Conservation (phyloP, 2,797 vertebrate genomes). For the Dromococcyx pavoninus region DNA sequence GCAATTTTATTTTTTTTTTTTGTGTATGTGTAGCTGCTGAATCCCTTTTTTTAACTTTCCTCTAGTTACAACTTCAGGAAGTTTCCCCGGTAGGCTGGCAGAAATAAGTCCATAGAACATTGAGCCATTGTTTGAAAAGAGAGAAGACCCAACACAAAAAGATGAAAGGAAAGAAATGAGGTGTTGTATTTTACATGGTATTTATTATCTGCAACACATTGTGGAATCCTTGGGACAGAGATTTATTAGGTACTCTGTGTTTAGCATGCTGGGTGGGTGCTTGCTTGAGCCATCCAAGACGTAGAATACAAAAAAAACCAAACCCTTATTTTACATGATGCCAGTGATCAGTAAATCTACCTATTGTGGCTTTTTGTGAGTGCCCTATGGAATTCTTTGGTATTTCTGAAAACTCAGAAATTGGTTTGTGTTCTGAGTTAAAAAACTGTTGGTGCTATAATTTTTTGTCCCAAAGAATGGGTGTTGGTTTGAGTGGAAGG, state of each 20-base stretch:
- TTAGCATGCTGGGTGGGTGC: not conserved
- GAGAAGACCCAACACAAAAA: not conserved
- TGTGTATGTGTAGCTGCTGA: not conserved
- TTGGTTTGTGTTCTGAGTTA: not conserved
- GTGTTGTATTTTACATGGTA: not conserved
- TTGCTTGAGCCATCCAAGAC: not conserved
- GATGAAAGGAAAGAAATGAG: not conserved
- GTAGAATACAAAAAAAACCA: not conserved
- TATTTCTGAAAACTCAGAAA: not conserved
- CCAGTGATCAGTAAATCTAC: not conserved
- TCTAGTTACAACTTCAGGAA: not conserved
- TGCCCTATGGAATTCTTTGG: not conserved
- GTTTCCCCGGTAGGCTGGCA: not conserved
- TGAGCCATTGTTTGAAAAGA: not conserved
- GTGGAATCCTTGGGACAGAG: not conserved
- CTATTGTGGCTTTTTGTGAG: not conserved
- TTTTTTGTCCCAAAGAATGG: not conserved
- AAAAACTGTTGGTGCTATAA: not conserved
- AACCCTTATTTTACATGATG: not conserved
- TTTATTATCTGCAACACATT: not conserved
- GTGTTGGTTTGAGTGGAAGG: not conserved
- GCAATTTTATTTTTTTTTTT: not conserved
- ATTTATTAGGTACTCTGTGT: not conserved
- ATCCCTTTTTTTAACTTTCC: not conserved
- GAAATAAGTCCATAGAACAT: not conserved